phyloP scores from a whole-genome alignment of 2,888 invertebrate genomes.

The Mesodorylaimus sp. region DNA sequence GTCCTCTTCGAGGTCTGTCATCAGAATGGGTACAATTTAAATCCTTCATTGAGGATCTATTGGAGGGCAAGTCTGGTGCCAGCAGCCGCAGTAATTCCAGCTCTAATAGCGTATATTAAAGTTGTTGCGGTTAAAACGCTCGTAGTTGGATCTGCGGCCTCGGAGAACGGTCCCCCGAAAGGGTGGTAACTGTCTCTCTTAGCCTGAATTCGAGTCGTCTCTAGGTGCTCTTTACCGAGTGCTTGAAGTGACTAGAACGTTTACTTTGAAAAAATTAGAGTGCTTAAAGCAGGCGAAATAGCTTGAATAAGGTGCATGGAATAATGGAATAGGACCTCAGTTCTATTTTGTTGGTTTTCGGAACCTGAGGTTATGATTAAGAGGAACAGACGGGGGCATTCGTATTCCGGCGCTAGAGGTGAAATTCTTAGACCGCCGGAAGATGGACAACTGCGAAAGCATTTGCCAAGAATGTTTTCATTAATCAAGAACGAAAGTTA shows the following conservation, averaged over 20 bases:
- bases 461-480: slow-evolving; percentile 50
- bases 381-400: slow-evolving; percentile 46
- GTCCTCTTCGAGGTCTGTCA: slow-evolving; percentile 38
- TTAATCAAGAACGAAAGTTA: slow-evolving; percentile 50
- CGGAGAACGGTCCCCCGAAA: slow-evolving; percentile 17
- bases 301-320: slow-evolving; percentile 40
- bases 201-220: slow-evolving; percentile 19
- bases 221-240: slow-evolving; percentile 31
- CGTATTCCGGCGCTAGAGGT: slow-evolving; percentile 46
- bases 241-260: slow-evolving; percentile 39
- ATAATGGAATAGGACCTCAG: slow-evolving; percentile 47
- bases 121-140: slow-evolving; percentile 50
- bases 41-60: slow-evolving; percentile 42
- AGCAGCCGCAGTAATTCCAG: slow-evolving; percentile 54
- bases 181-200: too few relatives aligned
- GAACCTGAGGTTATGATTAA: slow-evolving; percentile 46
- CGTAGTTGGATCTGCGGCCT: slow-evolving; percentile 38
- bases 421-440: slow-evolving; percentile 46
- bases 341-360: slow-evolving; percentile 47
- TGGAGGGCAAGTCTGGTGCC: slow-evolving; percentile 51
- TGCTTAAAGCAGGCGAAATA: slow-evolving; percentile 44
- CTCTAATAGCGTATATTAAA: slow-evolving; percentile 50
- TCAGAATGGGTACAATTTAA: slow-evolving; percentile 43
- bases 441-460: slow-evolving; percentile 47
- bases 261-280: slow-evolving; percentile 51